A percentile compares a stretch with the other conserved stretches of the same genome.
phyloP scores from a whole-genome alignment of 2,113 vertebrate genomes.

The Turnix velox region DNA sequence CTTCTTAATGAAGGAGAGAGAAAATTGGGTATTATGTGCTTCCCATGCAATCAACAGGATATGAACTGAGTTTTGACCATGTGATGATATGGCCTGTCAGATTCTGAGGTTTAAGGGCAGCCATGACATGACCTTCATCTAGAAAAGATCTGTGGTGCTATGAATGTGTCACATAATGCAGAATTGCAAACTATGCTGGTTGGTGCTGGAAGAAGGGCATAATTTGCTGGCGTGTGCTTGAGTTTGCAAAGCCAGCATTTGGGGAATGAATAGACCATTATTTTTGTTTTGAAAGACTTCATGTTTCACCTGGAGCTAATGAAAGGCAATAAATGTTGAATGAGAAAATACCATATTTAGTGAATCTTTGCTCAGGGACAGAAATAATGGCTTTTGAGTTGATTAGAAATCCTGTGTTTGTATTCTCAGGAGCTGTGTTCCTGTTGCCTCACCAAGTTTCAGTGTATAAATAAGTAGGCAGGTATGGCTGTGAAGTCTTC shows the following conservation, averaged over 20 bases:
- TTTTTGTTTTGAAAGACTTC: not conserved
- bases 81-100: accelerated
- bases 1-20: not conserved
- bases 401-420: not conserved
- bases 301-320: not conserved
- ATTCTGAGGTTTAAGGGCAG: not conserved
- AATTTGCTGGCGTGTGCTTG: not conserved
- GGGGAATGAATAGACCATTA: not conserved
- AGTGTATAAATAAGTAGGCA: not conserved
- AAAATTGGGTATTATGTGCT: not conserved
- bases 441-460: not conserved
- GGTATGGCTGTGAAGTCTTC: not conserved
- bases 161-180: not conserved
- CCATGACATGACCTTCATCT: not conserved
- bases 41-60: not conserved
- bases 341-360: not conserved
- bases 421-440: not conserved
- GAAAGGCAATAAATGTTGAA: not conserved
- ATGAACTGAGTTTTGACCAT: not conserved
- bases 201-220: not conserved
- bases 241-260: not conserved
- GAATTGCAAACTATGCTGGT: not conserved
- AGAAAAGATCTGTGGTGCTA: not conserved
- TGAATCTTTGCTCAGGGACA: not conserved
- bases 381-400: not conserved